phyloP scores from a whole-genome alignment of 2,797 vertebrate species.

The Urosaurus nigricauda region DNA sequence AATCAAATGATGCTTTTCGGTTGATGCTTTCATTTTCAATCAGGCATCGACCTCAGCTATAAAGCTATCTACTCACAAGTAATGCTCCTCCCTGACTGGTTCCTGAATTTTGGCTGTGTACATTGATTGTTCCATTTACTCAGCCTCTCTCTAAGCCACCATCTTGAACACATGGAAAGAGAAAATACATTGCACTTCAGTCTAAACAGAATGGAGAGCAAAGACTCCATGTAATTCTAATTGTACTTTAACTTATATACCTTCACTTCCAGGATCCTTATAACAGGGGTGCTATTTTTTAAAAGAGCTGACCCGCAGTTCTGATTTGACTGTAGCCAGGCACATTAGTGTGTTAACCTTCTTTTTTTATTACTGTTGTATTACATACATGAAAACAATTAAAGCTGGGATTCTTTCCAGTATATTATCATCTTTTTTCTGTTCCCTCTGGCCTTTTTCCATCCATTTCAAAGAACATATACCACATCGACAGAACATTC shows the following conservation, averaged over 20 bases:
- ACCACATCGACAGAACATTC: conserved; percentile 69
- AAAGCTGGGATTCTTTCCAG: conserved; percentile 77
- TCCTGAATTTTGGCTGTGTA: background rate
- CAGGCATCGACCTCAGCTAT: background rate
- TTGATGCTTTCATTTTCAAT: conserved; percentile 44
- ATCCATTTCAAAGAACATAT: conserved; percentile 76
- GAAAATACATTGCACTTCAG: rapidly evolving
- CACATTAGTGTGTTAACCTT: conserved; percentile 70
- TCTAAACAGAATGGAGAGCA: conserved; percentile 46
- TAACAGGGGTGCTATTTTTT: conserved; percentile 62
- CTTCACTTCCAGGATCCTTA: conserved; percentile 57
- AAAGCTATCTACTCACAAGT: conserved; percentile 3
- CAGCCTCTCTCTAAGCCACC: background rate
- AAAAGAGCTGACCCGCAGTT: conserved; percentile 68
- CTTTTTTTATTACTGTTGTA: conserved; percentile 74
- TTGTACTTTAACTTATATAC: conserved; percentile 47
- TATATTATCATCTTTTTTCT: conserved; percentile 75
- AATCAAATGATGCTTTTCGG: conserved; percentile 34
- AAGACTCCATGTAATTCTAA: conserved; percentile 49
- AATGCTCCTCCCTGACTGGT: background rate
- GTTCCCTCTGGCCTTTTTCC: conserved; percentile 79
- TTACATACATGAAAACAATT: conserved; percentile 80
- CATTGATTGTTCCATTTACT: conserved; percentile 30
- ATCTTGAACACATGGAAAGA: conserved; percentile 9
- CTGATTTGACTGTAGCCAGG: conserved; percentile 70